phyloP scores from a whole-genome alignment of 2,113 vertebrate species.

The Phaethon lepturus region DNA sequence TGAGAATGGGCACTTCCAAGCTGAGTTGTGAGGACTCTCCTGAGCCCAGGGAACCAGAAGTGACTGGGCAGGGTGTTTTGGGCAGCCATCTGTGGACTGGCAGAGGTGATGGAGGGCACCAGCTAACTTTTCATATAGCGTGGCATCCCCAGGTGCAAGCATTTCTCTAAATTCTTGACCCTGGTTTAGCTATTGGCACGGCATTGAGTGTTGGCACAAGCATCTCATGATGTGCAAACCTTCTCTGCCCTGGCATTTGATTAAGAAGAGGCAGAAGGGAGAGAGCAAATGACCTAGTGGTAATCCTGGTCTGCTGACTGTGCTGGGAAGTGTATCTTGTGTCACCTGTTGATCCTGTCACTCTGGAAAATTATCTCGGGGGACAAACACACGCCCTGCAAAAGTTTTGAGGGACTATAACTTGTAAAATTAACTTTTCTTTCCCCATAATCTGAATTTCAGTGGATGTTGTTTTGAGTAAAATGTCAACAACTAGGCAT shows the following conservation, averaged over 20 bases:
- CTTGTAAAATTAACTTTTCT: not conserved
- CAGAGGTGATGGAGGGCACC: not conserved
- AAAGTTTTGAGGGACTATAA: not conserved
- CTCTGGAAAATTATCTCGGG: not conserved
- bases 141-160: not conserved
- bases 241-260: not conserved
- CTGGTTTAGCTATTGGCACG: not conserved
- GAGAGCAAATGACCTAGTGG: not conserved
- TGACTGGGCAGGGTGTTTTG: not conserved
- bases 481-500: too few relatives aligned
- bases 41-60: not conserved
- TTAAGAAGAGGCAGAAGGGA: not conserved
- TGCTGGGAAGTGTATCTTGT: not conserved
- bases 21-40: not conserved
- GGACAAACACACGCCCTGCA: not conserved
- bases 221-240: not conserved
- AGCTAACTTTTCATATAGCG: rapidly evolving
- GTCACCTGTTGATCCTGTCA: not conserved
- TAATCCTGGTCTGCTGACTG: too few relatives aligned
- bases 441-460: not conserved
- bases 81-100: not conserved
- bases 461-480: not conserved
- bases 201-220: too few relatives aligned
- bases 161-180: rapidly evolving
- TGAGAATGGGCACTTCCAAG: not conserved